These are phyloP conservation scores for Hiodon alosoides DNA, from an alignment of 2,113 vertebrate genomes.

Conservation along the genomic window DNA sequence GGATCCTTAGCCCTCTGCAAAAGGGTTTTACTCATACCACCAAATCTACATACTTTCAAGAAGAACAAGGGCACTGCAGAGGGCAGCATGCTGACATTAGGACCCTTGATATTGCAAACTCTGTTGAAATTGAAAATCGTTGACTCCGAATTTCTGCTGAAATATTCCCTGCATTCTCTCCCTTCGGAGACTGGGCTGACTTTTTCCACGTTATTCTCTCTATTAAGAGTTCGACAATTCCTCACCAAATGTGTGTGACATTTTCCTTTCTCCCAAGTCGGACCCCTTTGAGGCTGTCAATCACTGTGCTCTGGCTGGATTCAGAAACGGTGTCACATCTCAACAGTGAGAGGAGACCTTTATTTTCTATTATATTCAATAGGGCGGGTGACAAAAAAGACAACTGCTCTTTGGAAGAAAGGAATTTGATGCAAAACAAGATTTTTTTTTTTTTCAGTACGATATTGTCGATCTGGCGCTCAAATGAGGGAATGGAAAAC, in stretches of 20 bases:
- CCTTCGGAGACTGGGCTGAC: not conserved
- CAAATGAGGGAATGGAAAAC: too few species aligned
- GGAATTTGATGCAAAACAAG: slow-evolving; percentile 19
- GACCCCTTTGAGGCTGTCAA: slow-evolving; percentile 23
- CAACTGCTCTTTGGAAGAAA: slow-evolving; percentile 9
- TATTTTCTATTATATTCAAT: slow-evolving; percentile 20
- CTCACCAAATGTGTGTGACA: slow-evolving; percentile 21
- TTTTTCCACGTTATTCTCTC: slow-evolving; percentile 7
- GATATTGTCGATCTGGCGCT: too few species aligned
- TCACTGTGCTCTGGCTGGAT: slow-evolving; percentile 23
- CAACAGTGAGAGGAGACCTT: slow-evolving; percentile 17
- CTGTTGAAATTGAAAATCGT: too few species aligned
- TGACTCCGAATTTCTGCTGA: not conserved
- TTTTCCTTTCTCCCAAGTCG: slow-evolving; percentile 24
- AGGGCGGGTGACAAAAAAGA: slow-evolving; percentile 25
- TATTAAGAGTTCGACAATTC: slow-evolving; percentile 22
- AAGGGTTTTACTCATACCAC: too few species aligned
- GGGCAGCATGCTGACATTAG: too few species aligned
- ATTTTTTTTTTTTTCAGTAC: not conserved
- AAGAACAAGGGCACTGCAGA: too few species aligned
- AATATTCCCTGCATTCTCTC: slow-evolving; percentile 3
- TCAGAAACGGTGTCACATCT: slow-evolving; percentile 22
- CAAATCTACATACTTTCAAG: too few species aligned
- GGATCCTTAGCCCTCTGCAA: too few species aligned
- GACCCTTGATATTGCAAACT: too few species aligned